These are phyloP conservation scores for Thumatha senex DNA, from an alignment of 2,888 invertebrate genomes.

Conservation along the genomic window DNA sequence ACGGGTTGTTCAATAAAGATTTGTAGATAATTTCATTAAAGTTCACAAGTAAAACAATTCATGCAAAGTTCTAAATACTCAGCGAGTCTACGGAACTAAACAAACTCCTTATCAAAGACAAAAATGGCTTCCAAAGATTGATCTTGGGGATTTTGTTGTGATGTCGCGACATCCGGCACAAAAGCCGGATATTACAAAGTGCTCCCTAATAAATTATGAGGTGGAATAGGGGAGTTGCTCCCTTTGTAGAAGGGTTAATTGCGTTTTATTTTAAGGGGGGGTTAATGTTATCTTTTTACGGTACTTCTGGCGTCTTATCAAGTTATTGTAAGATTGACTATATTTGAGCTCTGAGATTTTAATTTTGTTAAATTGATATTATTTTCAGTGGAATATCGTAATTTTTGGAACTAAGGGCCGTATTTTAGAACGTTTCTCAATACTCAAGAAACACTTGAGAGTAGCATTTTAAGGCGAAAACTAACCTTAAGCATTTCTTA, in stretches of 20 bases:
- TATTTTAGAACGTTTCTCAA: no score
- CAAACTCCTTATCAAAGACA: constrained; percentile 17
- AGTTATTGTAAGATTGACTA: not conserved
- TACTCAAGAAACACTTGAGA: no score
- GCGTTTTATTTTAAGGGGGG: constrained; percentile 29
- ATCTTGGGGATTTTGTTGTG: constrained; percentile 34
- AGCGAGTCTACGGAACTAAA: not conserved
- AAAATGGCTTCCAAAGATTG: constrained; percentile 31
- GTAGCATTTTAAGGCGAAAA: no score
- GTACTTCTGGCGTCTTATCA: constrained; percentile 19
- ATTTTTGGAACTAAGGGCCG: no score
- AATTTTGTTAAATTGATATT: not conserved
- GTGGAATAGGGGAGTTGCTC: constrained; percentile 3
- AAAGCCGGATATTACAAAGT: constrained; percentile 42
- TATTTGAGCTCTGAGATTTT: not conserved
- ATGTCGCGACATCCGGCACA: constrained; percentile 32
- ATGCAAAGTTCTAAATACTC: no score
- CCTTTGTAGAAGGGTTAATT: constrained; percentile 33
- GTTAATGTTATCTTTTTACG: constrained; percentile 37
- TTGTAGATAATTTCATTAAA: no score
- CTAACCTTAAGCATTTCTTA: no score
- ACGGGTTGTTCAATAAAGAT: no score
- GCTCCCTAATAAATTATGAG: constrained; percentile 41
- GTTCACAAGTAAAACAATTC: no score
- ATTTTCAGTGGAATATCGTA: not conserved